Conservation (phyloP, 1,140 invertebrate species). For the Pseudomyrmex cubaensis region DNA sequence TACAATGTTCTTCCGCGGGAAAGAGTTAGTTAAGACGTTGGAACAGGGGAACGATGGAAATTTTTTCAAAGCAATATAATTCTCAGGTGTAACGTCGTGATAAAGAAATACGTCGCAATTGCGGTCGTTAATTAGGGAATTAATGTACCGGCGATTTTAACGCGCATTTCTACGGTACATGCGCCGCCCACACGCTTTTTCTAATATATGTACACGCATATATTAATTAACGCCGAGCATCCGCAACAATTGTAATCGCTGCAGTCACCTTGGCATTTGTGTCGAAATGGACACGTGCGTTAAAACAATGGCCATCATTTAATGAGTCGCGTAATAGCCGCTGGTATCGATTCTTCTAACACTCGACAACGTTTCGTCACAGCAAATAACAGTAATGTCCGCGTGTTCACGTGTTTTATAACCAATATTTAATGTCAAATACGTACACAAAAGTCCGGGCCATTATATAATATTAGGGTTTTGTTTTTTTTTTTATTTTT, state of each 20-base stretch:
- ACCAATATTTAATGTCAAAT: too few relatives aligned
- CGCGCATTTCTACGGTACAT: not conserved
- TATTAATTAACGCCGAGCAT: conserved; percentile 76
- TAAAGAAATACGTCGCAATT: not conserved
- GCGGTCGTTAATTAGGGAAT: conserved; percentile 67
- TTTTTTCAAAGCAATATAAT: conserved; percentile 29
- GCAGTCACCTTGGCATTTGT: conserved; percentile 80
- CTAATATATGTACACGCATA: conserved; percentile 50
- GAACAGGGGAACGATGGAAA: not conserved
- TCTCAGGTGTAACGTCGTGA: conserved; percentile 5
- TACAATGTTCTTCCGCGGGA: not conserved
- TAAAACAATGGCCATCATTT: conserved; percentile 78
- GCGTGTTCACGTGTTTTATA: too few relatives aligned
- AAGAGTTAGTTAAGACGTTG: too few relatives aligned
- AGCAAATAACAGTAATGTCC: conserved; percentile 3
- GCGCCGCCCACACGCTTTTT: conserved; percentile 36
- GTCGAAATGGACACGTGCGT: conserved; percentile 78
- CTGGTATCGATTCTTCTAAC: conserved; percentile 27
- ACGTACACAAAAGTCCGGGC: too few relatives aligned
- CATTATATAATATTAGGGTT: too few relatives aligned
- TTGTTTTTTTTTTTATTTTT: not conserved
- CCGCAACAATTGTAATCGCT: conserved; percentile 68
- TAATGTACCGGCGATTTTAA: conserved; percentile 47
- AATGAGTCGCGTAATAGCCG: conserved; percentile 78
- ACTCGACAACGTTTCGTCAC: conserved; percentile 40